Evolutionary conservation across 2,888 invertebrate genomes (phyloP).

Genomic region (Drosophila mayaguana): DNA sequence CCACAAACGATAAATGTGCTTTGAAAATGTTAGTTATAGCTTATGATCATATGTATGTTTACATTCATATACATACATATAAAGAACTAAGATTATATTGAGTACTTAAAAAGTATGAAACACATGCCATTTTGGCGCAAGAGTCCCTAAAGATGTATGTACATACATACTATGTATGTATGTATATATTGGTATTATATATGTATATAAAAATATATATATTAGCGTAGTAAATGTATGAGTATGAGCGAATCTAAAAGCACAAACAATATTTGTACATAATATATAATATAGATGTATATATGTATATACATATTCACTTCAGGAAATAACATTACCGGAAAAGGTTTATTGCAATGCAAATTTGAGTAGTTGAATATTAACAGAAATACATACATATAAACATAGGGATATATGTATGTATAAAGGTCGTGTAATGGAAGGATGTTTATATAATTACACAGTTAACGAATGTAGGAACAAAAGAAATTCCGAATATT

Average conservation of each 20-base stretch:
- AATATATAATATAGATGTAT: background rate
- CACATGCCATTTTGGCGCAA: no score
- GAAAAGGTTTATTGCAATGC: conserved; percentile 9
- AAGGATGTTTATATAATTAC: conserved; percentile 26
- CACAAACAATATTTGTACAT: no score
- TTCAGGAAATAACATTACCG: background rate
- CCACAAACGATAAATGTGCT: background rate
- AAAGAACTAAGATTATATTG: background rate
- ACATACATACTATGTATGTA: no score
- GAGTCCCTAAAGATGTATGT: no score
- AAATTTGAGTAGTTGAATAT: conserved; percentile 6
- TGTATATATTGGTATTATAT: no score
- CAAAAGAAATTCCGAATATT: background rate
- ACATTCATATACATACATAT: no score
- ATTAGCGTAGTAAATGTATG: no score
- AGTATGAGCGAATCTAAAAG: no score
- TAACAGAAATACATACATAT: background rate
- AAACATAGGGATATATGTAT: background rate
- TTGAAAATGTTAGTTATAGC: background rate
- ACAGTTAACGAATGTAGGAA: background rate
- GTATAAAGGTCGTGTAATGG: conserved; percentile 13
- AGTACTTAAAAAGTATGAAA: background rate
- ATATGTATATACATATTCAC: background rate
- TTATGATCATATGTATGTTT: background rate
- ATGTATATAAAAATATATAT: no score